Percentiles rank a stretch among this genome's conserved stretches.
These are phyloP conservation scores for Orussus abietinus DNA, from an alignment of 1,140 invertebrate species.

Conservation along the genomic window DNA sequence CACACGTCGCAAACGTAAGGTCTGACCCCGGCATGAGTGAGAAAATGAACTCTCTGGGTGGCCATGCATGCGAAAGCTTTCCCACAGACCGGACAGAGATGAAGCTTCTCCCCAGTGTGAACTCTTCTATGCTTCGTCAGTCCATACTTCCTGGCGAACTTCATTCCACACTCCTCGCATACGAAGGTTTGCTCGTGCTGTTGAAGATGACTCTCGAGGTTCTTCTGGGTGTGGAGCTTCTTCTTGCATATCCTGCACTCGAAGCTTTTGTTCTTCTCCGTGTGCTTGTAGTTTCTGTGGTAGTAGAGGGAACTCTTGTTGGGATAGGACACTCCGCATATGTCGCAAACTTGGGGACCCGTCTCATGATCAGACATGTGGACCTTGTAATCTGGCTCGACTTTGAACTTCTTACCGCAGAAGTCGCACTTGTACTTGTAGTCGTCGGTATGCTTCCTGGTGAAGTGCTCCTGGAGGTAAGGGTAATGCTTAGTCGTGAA, in stretches of 20 bases:
- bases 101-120: constrained; percentile 35
- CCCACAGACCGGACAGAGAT: constrained; percentile 13
- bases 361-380: constrained; percentile 49
- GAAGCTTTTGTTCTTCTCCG: constrained; percentile 38
- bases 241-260: constrained; percentile 42
- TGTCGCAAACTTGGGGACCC: constrained; percentile 47
- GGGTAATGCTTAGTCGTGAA: constrained; percentile 8
- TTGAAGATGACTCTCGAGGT: constrained; percentile 28
- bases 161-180: constrained; percentile 56
- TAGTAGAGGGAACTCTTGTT: constrained; percentile 42
- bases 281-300: constrained; percentile 42
- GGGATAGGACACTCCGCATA: constrained; percentile 48
- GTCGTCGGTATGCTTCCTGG: constrained; percentile 59
- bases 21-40: constrained; percentile 23
- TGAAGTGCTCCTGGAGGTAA: constrained; percentile 36
- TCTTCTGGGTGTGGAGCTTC: constrained; percentile 37
- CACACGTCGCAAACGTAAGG: constrained; percentile 63
- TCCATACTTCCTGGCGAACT: constrained; percentile 67
- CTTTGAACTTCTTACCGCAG: constrained; percentile 59
- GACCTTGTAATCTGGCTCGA: constrained; percentile 46
- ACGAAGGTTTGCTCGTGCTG: constrained; percentile 41
- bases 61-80: constrained; percentile 15
- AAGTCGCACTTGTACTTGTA: constrained; percentile 61
- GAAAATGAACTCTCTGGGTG: constrained; percentile 8
- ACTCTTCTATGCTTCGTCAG: constrained; percentile 63